Evolutionary conservation across 2,113 vertebrate species (phyloP), one percentile per base, ranked within the genome.

Genomic region (Poecile atricapillus): DNA sequence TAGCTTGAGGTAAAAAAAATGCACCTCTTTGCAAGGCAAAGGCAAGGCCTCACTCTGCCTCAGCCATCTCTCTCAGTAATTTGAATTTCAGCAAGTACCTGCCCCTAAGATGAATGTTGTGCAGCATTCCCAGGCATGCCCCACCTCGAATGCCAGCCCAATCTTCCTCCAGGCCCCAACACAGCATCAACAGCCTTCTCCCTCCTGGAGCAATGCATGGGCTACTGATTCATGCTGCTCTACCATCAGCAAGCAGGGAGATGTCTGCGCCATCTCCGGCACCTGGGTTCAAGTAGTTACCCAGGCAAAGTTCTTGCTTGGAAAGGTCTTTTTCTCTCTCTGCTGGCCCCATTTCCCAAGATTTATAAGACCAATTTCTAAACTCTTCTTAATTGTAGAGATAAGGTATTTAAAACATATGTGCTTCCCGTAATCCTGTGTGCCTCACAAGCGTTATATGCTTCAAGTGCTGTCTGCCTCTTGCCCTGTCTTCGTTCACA

Each of bases 391-490:
- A 97, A 97, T 95, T 96, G 95, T 79, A 62, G 84, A 96, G 91
- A 92, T 95, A 97, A 97, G 83, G 90, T 90, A 96, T 97, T 95
- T 97, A 97, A 97, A 97, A 97, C 94, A 96, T 56, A 93, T 94
- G 95, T 94, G 93, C 94, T 77, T 85, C 84, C 84, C 2, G 1
- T 30, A 90, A 80, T 1, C 6, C 83, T 78, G 74, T 2, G 80
- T 44, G 37, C 20, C 39, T 39, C 39, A 39, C 39, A 39, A 39
- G 39, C 39, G 39, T 12, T 39, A 39, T 39, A 11, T 39, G 3
- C 92, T 95, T 69, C 83, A 68, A 95, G 62, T 68, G 65, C 84
- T 87, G 93, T 94, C 71, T 84, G 91, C 58, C 62, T 87, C 70
- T 81, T 46, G 71, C 92, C 82, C 33, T 44, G 88, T 68, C 81